phyloP scores from a whole-genome alignment of 2,113 vertebrate genomes.

The Thinocorus orbignyianus region DNA sequence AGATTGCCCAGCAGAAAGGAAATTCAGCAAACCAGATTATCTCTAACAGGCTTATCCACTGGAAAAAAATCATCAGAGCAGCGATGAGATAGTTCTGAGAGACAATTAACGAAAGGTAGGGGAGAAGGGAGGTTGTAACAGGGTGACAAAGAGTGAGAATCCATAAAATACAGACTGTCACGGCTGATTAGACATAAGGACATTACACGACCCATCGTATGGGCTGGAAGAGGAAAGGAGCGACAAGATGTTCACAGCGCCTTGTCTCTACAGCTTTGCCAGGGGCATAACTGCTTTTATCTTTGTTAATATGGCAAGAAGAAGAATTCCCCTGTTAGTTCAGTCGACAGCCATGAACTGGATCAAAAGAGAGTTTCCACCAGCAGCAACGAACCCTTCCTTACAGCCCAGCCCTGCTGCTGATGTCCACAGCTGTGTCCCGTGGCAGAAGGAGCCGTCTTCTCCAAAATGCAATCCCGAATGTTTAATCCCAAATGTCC shows the following conservation, averaged over 20 bases:
- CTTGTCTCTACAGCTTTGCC: neutral
- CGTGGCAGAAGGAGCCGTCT: fast-evolving
- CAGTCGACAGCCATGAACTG: neutral
- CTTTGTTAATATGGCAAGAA: neutral
- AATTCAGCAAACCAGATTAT: slow-evolving; percentile 71
- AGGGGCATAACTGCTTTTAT: neutral
- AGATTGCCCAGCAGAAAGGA: slow-evolving; percentile 41
- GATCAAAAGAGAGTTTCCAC: neutral
- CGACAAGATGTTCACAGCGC: neutral
- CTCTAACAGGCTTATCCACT: slow-evolving; percentile 60
- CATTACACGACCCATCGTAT: neutral
- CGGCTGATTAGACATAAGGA: neutral
- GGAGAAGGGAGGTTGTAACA: neutral
- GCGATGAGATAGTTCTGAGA: neutral
- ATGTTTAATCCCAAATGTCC: neutral
- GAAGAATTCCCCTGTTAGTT: neutral
- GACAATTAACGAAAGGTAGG: slow-evolving; percentile 48
- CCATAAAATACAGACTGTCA: slow-evolving; percentile 10
- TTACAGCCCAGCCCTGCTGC: neutral
- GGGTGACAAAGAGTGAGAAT: slow-evolving; percentile 6
- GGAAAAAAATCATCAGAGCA: slow-evolving; percentile 42
- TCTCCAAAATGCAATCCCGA: neutral
- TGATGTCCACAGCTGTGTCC: fast-evolving
- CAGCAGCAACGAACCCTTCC: neutral
- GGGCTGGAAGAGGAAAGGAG: neutral